Base-by-base conservation (phyloP, 2,888 invertebrate genomes). In the Troides aeacus region DNA sequence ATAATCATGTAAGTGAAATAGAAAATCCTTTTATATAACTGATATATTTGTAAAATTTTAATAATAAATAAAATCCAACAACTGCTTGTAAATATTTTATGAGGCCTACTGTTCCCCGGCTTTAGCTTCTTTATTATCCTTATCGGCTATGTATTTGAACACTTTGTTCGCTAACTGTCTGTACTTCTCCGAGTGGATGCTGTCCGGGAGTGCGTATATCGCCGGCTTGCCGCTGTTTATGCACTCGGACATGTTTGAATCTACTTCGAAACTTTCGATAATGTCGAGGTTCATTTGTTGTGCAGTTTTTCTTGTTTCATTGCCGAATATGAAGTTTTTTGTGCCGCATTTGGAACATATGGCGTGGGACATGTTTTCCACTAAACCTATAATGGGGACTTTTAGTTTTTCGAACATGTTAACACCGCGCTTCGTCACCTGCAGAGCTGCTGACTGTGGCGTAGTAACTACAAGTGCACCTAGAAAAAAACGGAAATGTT, bases 381-480 rank as follows among this genome's bases (percentile, higher is more conserved):
- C 95, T 71, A 98, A 84, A n/a, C 99, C 99, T 62, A 97, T 93
- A 58, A 98, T 94, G 0, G 97, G 97, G 10, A 97, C 94, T 73
- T 95, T 94, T 2, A 98, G 92, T 83, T 96, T 97, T 72, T 95
- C 93, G 80, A 97, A 97, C 98, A 99, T 98, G 76, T 95, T 95
- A 0, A 96, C 96, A 17, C 98, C 98, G 76, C 97, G 94, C 77
- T 95, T 93, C 0, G 98, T 97, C 36, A 99, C 98, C 82, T 97
- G 95, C 8, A 98, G 83, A 0, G 99, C 96, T 2, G 98, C 96
- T 67, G 94, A 95, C 84, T 99, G 99, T 0, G 99, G 98, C 0
- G 98, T 99, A 12, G 98, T 97, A 0, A 99, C 97, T 63, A 99
- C 90, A n/a, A 99, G 81, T 6, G 96, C 97, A 23, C 97, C 96